Percentiles rank a stretch among this genome's conserved stretches.
Conservation (phyloP, 2,888 invertebrate species). For the Drosophila nr. medialis region DNA sequence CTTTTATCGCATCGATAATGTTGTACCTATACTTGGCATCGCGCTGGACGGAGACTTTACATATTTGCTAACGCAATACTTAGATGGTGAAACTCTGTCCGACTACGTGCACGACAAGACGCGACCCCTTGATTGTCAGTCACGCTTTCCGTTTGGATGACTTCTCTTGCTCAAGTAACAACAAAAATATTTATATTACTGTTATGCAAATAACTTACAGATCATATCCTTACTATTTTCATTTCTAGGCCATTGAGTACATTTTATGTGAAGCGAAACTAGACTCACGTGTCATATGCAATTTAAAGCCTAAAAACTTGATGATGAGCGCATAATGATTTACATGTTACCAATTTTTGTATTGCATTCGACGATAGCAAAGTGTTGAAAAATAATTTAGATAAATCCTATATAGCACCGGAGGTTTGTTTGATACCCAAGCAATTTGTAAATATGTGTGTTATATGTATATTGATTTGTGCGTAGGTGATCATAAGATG, state of each 20-base stretch:
- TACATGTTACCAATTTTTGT: neutral
- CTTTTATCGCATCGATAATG: neutral
- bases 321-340: rapidly evolving
- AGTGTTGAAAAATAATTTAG: neutral
- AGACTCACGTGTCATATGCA: neutral
- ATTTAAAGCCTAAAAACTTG: constrained; percentile 13
- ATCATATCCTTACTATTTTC: neutral
- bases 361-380: neutral
- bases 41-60: neutral
- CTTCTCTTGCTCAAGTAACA: neutral
- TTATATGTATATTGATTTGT: neutral
- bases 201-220: neutral
- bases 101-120: neutral
- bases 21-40: neutral
- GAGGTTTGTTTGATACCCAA: constrained; percentile 9
- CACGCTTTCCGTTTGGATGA: neutral
- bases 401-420: constrained; percentile 14
- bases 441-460: neutral
- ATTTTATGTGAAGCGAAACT: neutral
- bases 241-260: neutral
- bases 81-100: neutral
- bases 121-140: neutral
- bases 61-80: neutral
- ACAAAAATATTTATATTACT: neutral
- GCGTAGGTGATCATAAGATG: neutral